phyloP scores from a whole-genome alignment of 1,140 invertebrate genomes.

The Ostrea edulis region DNA sequence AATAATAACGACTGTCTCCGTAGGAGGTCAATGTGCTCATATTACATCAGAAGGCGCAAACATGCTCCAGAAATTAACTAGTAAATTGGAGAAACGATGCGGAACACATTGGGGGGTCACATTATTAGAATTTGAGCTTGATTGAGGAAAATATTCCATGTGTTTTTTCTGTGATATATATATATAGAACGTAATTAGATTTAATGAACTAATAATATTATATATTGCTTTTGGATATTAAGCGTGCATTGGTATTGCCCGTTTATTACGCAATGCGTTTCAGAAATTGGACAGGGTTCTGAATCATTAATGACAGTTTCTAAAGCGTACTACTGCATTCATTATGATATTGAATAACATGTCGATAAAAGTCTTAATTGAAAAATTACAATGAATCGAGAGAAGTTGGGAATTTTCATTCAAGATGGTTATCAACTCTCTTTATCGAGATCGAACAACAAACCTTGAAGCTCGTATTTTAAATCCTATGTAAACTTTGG shows the following conservation, averaged over 20 bases:
- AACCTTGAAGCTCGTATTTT: too few relatives aligned
- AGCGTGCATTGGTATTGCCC: neutral
- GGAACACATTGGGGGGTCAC: neutral
- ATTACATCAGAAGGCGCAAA: neutral
- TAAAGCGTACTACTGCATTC: too few relatives aligned
- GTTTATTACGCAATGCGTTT: neutral
- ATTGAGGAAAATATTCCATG: neutral
- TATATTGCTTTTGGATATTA: constrained; percentile 4
- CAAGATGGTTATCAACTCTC: too few relatives aligned
- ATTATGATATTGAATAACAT: too few relatives aligned
- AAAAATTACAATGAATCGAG: too few relatives aligned
- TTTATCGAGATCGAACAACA: too few relatives aligned
- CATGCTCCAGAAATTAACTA: neutral
- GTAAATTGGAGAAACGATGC: neutral
- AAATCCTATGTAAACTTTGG: too few relatives aligned
- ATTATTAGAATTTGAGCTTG: neutral
- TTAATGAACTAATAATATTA: neutral
- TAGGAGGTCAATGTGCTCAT: neutral
- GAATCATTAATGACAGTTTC: neutral
- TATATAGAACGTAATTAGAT: neutral
- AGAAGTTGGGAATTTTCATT: too few relatives aligned
- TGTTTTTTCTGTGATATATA: neutral
- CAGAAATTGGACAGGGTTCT: neutral
- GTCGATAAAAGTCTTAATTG: too few relatives aligned
- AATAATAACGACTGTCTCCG: neutral